Percentiles rank a stretch among this genome's conserved stretches.
Evolutionary conservation across 2,797 vertebrate genomes (phyloP).

Genomic region (Nannoperca obscura): DNA sequence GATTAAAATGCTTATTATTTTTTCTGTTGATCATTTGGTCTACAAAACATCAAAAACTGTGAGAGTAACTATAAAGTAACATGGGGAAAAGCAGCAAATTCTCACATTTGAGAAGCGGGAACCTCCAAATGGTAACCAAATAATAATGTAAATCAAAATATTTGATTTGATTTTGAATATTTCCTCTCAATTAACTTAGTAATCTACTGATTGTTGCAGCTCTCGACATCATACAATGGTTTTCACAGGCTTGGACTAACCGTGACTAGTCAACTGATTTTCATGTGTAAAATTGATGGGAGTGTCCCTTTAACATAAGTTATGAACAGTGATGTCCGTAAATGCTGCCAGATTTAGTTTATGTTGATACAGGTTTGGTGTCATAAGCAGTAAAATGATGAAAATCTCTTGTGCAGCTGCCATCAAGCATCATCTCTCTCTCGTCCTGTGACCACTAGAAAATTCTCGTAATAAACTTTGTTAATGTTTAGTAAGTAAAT

Average conservation of each 20-base stretch:
- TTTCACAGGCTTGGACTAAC: not conserved
- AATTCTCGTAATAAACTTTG: not conserved
- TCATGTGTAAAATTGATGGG: not conserved
- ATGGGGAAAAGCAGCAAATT: not conserved
- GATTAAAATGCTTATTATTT: not conserved
- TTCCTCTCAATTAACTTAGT: not conserved
- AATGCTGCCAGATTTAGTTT: not conserved
- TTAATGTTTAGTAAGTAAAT: not conserved
- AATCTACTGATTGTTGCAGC: not conserved
- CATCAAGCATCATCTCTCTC: not conserved
- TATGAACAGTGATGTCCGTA: not conserved
- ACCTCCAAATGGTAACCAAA: not conserved
- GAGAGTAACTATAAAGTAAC: not conserved
- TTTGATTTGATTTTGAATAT: too few relatives aligned
- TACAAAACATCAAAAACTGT: not conserved
- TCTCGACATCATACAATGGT: not conserved
- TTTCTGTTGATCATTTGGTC: not conserved
- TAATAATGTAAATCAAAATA: not conserved
- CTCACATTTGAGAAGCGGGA: not conserved
- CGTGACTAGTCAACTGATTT: not conserved
- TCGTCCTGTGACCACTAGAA: not conserved
- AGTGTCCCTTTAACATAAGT: not conserved
- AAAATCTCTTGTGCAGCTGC: not conserved
- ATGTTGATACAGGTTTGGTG: conserved; percentile 8
- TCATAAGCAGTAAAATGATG: conserved; percentile 1